Evolutionary conservation across 2,888 invertebrate genomes (phyloP), one percentile per base, ranked within the genome.

Genomic region (Plagiodera versicolora): DNA sequence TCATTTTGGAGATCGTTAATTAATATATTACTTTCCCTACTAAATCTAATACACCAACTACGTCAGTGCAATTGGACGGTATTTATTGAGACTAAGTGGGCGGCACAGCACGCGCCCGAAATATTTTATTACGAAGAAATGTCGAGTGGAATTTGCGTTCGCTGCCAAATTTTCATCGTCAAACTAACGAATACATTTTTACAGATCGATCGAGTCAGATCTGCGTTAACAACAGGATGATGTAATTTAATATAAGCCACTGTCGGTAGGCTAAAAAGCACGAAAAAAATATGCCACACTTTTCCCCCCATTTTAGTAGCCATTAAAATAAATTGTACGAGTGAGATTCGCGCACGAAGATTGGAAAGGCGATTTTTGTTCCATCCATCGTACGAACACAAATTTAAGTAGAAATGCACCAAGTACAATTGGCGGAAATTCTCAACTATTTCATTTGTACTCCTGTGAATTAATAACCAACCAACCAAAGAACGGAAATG

Each of bases 21-120:
- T 53, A 53, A 64, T 60, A 62, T 64, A 66, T 64, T 68, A 70
- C 57, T 69, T 71, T 68, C 60, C 62, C 68, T 61, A 56, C 62
- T 70, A 70, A 67, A 67, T 67, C 68, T 72, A 70, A 67, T 17
- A 69, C 70, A 74, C 72, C 70, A 72, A 75, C 74, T 69, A 69
- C 56, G 73, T 75, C 72, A 74, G 74, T 73, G 72, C 74, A 65
- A 70, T 72, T 78, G 77, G 77, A 77, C 77, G 76, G 77, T 75
- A 75, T 68, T 72, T 61, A 66, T 74, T 75, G 75, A 77, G 77
- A 77, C 76, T 77, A 75, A 69, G 58, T 67, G 69, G 67, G 67
- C 67, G 62, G 24, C 32, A 44, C 53, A 54, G 24, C 32, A 44
- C 53, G 51, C 24, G 53, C 53, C 44, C 53, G 16, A 53, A 52